These are phyloP conservation scores for Clivina fossor DNA, from an alignment of 2,888 invertebrate species.

Conservation along the genomic window DNA sequence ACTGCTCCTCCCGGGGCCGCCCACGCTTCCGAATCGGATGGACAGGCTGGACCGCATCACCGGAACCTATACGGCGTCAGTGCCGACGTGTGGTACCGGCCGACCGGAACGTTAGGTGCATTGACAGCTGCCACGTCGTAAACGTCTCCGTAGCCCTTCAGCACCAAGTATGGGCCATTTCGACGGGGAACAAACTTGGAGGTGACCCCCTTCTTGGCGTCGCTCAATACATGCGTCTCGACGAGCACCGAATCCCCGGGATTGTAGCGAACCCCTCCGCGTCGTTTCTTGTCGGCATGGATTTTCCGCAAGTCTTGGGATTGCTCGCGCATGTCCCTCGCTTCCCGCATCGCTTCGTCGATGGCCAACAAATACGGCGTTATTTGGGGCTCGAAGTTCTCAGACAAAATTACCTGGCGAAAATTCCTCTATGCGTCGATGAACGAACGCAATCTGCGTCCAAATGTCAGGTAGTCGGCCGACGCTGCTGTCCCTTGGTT, in stretches of 20 bases:
- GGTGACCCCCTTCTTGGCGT: conserved; percentile 3
- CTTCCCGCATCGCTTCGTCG: not conserved
- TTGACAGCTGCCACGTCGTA: conserved; percentile 7
- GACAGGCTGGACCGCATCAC: not conserved
- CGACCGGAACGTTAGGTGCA: not conserved
- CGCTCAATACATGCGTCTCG: conserved; percentile 1
- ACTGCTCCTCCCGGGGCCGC: not conserved
- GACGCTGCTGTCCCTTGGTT: not conserved
- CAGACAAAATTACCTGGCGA: no score
- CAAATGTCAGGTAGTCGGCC: not conserved
- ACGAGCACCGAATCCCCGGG: conserved; percentile 1
- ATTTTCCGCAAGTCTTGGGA: not conserved
- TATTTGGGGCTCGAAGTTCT: not conserved
- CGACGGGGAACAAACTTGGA: not conserved
- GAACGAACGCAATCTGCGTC: no score
- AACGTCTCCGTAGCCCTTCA: not conserved
- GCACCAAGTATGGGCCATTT: not conserved
- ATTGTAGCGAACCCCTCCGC: not conserved
- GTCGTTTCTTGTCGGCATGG: conserved; percentile 3
- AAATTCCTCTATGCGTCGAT: no score
- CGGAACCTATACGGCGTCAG: not conserved
- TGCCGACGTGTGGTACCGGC: conserved; percentile 5
- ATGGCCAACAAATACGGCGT: not conserved
- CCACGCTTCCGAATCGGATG: not conserved
- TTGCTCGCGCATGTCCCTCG: not conserved